A percentile compares a stretch with the other conserved stretches of the same genome.
Conservation (phyloP, 2,797 vertebrate genomes). For the Nyctalus aviator region DNA sequence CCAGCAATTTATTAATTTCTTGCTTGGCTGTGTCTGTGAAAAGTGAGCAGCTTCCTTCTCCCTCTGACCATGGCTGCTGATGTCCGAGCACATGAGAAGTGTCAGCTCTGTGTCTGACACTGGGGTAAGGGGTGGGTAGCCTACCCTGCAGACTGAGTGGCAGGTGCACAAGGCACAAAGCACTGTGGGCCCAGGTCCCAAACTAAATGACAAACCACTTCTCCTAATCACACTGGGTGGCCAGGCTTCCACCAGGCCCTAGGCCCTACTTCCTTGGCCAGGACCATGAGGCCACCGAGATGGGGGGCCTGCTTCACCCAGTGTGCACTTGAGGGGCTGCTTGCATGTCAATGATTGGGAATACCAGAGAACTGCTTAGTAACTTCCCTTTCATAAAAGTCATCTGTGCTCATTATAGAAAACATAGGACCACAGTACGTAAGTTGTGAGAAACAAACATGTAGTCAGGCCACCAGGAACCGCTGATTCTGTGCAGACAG, state of each 20-base stretch:
- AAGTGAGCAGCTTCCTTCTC: background rate
- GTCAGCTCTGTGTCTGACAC: fast-evolving
- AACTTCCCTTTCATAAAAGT: fast-evolving
- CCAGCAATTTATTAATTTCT: too few relatives aligned
- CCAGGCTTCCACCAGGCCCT: background rate
- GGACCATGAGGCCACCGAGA: background rate
- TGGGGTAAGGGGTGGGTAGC: too few relatives aligned
- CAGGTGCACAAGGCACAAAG: background rate
- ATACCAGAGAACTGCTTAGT: background rate
- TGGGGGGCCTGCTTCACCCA: fast-evolving
- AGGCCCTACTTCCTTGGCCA: background rate
- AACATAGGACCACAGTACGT: fast-evolving
- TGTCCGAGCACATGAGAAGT: fast-evolving
- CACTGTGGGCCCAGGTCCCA: background rate
- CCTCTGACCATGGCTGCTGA: background rate
- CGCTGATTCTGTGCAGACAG: background rate
- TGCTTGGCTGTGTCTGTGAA: background rate
- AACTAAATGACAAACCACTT: fast-evolving
- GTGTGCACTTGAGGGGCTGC: fast-evolving
- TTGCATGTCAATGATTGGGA: fast-evolving
- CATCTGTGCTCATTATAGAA: fast-evolving
- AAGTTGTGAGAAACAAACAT: fast-evolving
- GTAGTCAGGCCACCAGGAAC: fast-evolving
- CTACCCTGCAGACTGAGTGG: fast-evolving
- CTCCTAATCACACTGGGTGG: background rate